Base-by-base conservation (phyloP, 2,888 invertebrate genomes). In the Epistrophella euchroma region DNA sequence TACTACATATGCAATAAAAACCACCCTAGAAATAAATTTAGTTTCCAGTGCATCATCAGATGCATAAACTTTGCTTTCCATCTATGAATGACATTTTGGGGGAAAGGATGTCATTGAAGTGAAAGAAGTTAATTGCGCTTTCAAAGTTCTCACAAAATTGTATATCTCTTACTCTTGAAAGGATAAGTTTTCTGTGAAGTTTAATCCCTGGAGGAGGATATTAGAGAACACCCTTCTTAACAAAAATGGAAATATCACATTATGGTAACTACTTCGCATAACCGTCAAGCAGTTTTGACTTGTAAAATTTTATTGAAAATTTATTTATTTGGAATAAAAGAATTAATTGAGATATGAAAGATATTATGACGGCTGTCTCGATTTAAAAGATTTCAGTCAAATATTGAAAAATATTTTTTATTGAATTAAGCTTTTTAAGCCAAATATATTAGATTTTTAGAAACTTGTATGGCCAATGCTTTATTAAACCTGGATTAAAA, bases 41-140 rank as follows among this genome's bases (percentile, higher is more conserved):
- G 66, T 55, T 72, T n/a, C 13, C 7, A 72, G 64, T 71, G 64
- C 60, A 60, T 60, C 60, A 40, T 37, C 32, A 58, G 32, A 45
- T 55, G n/a, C 28, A 37, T 17, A 40, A 37, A 66, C 47, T n/a
- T n/a, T 66, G 40, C n/a, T 43, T 19, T 56, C 70, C 70, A 75
- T 75, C 25, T 45, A 17, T 72, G 71, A 82, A 66, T 82, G 81
- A 71, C 81, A 76, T 66, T 71, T 76, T 5, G 22, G 45, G 64
- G 52, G 58, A 72, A 37, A 71, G 52, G 58, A 82, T 76, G 72
- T 76, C 82, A 76, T 71, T 76, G 40, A 82, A 76, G 58, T 72
- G 76, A 82, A 76, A 82, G 71, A 71, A 72, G 58, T 72, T 82
- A 76, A 82, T 82, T 82, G 82, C 71, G 82, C 71, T 72, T 73